phyloP scores from a whole-genome alignment of 2,888 invertebrate species.

The Lasioglossum figueresi region DNA sequence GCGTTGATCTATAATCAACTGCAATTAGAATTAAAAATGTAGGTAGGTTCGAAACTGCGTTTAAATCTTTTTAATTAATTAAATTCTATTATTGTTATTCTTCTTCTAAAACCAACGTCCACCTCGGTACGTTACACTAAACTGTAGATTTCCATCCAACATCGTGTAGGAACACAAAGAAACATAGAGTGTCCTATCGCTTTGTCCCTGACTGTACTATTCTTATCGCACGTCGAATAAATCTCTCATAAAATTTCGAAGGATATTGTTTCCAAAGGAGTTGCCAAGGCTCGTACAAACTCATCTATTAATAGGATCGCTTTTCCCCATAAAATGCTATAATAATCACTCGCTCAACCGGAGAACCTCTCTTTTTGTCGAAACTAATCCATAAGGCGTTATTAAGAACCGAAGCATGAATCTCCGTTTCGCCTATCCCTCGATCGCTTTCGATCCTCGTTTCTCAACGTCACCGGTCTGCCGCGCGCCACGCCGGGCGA shows the following conservation, averaged over 20 bases:
- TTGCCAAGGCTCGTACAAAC: background rate
- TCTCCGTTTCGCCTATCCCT: background rate
- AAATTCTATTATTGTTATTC: no score
- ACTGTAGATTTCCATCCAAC: no score
- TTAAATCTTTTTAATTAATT: no score
- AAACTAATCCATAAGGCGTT: slow-evolving; percentile 6
- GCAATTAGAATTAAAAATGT: no score
- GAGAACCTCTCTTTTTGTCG: background rate
- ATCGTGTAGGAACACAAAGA: background rate
- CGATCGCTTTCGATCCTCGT: slow-evolving; percentile 1
- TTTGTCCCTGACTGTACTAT: background rate
- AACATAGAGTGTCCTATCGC: background rate
- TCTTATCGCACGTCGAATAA: background rate
- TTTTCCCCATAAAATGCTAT: slow-evolving; percentile 1
- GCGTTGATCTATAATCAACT: no score
- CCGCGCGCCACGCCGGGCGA: background rate
- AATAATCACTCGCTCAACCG: background rate
- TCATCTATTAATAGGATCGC: background rate
- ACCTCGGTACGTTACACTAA: no score
- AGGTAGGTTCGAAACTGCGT: no score
- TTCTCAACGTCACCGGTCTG: slow-evolving; percentile 6
- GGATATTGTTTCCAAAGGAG: background rate
- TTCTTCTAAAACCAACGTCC: no score
- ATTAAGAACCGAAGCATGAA: slow-evolving; percentile 4
- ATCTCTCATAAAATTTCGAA: background rate